Evolutionary conservation across 2,113 vertebrate species (phyloP).

Genomic region (Microtus oregoni): DNA sequence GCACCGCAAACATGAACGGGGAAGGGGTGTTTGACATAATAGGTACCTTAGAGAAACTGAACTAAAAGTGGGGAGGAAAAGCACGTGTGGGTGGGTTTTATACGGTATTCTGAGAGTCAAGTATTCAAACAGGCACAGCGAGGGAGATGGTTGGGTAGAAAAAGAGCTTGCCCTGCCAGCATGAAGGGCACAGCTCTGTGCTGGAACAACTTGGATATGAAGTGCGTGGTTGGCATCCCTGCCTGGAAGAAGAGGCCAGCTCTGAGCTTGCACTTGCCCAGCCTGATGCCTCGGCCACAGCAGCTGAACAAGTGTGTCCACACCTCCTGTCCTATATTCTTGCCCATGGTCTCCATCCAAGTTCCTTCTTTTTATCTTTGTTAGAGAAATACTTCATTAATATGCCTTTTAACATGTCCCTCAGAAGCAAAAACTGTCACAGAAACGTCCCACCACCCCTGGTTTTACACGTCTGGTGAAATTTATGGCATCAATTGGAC

Average conservation of each 20-base stretch:
- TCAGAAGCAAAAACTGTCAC: constrained; percentile 3
- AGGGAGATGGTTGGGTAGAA: not conserved
- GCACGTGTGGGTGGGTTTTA: not conserved
- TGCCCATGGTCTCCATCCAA: not conserved
- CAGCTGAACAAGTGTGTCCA: not conserved
- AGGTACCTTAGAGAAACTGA: not conserved
- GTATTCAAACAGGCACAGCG: not conserved
- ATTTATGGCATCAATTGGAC: not conserved
- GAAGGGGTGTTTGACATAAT: not conserved
- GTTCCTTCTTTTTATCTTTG: not conserved
- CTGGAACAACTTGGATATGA: not conserved
- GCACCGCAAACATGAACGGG: not conserved
- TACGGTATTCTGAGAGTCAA: not conserved
- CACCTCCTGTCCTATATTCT: not conserved
- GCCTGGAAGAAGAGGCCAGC: rapidly evolving
- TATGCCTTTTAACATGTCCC: not conserved
- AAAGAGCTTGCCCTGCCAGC: not conserved
- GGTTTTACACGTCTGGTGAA: not conserved
- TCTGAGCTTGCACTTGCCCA: too few species aligned
- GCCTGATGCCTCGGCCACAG: not conserved
- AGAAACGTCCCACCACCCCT: not conserved
- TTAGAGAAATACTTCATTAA: not conserved
- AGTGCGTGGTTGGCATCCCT: rapidly evolving
- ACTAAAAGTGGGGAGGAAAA: not conserved
- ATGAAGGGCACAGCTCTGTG: too few species aligned